Base-by-base conservation (phyloP, 2,888 invertebrate species). In the Phlogophora meticulosa region DNA sequence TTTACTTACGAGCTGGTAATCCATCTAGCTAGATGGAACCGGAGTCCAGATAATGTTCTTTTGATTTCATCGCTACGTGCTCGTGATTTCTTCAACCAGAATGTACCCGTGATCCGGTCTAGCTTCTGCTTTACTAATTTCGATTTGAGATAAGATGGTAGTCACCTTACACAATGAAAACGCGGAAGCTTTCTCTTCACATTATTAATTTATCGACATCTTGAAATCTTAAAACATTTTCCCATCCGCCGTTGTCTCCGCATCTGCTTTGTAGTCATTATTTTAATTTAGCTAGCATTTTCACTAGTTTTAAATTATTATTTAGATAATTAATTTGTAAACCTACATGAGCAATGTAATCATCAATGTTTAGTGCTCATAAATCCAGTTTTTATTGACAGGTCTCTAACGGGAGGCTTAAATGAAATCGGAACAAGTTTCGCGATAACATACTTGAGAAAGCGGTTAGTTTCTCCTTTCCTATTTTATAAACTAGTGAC, bases 371-470 rank as follows among this genome's bases (percentile, higher is more conserved):
- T 59, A 57, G 53, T 62, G 55, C 7, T 15, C 22, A 64, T 76
- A 46, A 56, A 79, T 64, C 53, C 11, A 70, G 68, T 81, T 78
- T 78, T 77, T 71, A 68, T 71, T 74, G 62, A 57, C 52, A 62
- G 34, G 51, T 58, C 65, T 67, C 22, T 64, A 73, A 67, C 52
- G 36, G 73, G 69, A 72, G 63, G 57, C 65, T 76, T 68, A 72
- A 80, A 86, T 84, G 87, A 87, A 86, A 86, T 86, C 81, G 55
- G 72, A 87, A 87, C 87, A 65, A 79, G 86, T 86, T 84, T 81
- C 43, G 70, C 76, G 79, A 81, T 81, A 82, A 80, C 57, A 78
- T 63, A 66, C 52, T 82, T 71, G 82, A 78, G 88, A 89, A 88
- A 89, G 89, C 82, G n/a, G 79, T 61, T 53, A 71, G 67, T 85